These are phyloP conservation scores for Eleginops maclovinus DNA, from an alignment of 2,113 vertebrate species.

Conservation along the genomic window DNA sequence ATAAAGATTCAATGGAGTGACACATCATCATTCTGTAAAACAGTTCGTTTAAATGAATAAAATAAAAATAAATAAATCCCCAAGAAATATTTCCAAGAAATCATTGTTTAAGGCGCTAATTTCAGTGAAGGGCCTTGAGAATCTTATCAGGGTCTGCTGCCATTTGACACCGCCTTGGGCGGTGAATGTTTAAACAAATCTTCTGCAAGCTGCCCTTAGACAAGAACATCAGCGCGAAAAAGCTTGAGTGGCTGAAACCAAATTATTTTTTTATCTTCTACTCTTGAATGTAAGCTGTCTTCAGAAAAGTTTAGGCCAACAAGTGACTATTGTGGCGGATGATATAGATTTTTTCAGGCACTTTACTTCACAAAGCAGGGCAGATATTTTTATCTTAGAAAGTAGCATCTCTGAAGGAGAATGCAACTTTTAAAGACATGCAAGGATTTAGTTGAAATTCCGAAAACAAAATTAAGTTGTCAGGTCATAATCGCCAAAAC, in stretches of 20 bases:
- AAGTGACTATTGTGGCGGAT: constrained; percentile 16
- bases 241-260: constrained; percentile 67
- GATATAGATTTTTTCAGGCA: constrained; percentile 22
- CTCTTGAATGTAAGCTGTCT: constrained; percentile 65
- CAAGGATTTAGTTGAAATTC: constrained; percentile 33
- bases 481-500: constrained; percentile 35
- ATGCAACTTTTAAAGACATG: constrained; percentile 40
- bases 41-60: constrained; percentile 69
- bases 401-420: neutral
- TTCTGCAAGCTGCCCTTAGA: constrained; percentile 68
- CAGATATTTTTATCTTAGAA: constrained; percentile 26
- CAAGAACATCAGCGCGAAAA: constrained; percentile 66
- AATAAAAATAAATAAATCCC: constrained; percentile 37
- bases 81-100: constrained; percentile 74
- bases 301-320: constrained; percentile 56
- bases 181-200: constrained; percentile 81
- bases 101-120: constrained; percentile 81
- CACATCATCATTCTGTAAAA: constrained; percentile 73
- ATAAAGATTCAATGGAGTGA: constrained; percentile 75
- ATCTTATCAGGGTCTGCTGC: constrained; percentile 78
- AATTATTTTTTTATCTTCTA: constrained; percentile 63
- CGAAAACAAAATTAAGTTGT: constrained; percentile 41
- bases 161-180: constrained; percentile 83
- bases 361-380: constrained; percentile 26
- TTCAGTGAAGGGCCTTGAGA: constrained; percentile 74